These are phyloP conservation scores for Fukomys damarensis DNA, from an alignment of 2,113 vertebrate genomes.

Conservation along the genomic window DNA sequence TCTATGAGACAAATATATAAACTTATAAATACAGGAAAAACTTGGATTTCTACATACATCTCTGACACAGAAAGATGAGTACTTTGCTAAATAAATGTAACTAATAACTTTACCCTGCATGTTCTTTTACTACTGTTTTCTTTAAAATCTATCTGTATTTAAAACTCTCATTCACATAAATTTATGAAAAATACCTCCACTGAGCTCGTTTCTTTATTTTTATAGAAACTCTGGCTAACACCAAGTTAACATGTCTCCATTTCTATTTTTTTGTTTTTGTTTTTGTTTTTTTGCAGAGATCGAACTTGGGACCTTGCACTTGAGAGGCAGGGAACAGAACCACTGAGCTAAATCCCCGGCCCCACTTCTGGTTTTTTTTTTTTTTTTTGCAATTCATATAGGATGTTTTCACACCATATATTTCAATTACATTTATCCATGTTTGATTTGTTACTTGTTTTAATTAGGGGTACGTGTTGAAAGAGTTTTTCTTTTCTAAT, in stretches of 20 bases:
- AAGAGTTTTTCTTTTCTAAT: neutral
- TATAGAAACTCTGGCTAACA: slow-evolving; percentile 8
- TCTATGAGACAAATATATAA: neutral
- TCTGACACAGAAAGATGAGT: neutral
- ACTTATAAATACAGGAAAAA: neutral
- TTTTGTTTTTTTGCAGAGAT: too few species aligned
- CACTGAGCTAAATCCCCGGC: too few species aligned
- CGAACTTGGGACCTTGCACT: too few species aligned
- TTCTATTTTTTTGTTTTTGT: slow-evolving; percentile 25
- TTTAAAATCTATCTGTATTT: slow-evolving; percentile 8
- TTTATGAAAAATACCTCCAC: neutral
- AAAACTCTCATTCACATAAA: neutral
- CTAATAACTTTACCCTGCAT: neutral
- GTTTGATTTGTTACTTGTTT: neutral
- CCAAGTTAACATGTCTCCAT: neutral
- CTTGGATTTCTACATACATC: neutral
- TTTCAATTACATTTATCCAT: slow-evolving; percentile 23
- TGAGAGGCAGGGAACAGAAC: too few species aligned
- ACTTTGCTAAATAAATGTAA: slow-evolving; percentile 11
- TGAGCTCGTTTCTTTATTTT: neutral
- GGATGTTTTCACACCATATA: neutral
- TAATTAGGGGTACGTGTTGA: neutral
- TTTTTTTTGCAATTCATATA: slow-evolving; percentile 16
- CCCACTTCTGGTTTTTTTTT: slow-evolving; percentile 38
- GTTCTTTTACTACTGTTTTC: neutral